phyloP scores from a whole-genome alignment of 1,140 invertebrate genomes.

The Acyrthosiphon pisum region DNA sequence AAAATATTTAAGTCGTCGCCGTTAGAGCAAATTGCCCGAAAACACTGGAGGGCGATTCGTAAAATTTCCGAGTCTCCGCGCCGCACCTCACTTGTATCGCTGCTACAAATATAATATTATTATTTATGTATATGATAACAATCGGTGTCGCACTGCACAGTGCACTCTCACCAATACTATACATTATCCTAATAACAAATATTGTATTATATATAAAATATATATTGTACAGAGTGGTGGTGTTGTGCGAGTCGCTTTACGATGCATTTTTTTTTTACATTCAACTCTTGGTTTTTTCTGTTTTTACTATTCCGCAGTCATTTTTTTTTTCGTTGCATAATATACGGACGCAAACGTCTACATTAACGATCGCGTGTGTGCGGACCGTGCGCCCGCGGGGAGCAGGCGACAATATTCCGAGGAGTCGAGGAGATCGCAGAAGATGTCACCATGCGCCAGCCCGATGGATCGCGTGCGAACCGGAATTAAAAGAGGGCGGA shows the following conservation, averaged over 20 bases:
- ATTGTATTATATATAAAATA: neutral
- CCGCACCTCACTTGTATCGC: neutral
- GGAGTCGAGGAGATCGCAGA: conserved; percentile 38
- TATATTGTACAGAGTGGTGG: neutral
- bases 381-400: neutral
- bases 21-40: conserved; percentile 50
- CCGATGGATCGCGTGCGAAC: conserved; percentile 44
- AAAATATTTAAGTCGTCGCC: conserved; percentile 53
- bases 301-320: neutral
- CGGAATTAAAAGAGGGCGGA: conserved; percentile 46
- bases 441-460: conserved; percentile 43
- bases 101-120: neutral
- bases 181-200: neutral
- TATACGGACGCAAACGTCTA: neutral
- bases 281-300: neutral
- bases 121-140: neutral
- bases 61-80: conserved; percentile 2
- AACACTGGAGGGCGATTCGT: conserved; percentile 25
- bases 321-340: neutral
- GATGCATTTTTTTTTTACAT: neutral
- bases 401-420: conserved; percentile 22
- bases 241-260: neutral
- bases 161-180: neutral
- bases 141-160: neutral
- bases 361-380: conserved; percentile 31